phyloP scores from a whole-genome alignment of 2,797 vertebrate species.

The Pseudochirops cupreus region DNA sequence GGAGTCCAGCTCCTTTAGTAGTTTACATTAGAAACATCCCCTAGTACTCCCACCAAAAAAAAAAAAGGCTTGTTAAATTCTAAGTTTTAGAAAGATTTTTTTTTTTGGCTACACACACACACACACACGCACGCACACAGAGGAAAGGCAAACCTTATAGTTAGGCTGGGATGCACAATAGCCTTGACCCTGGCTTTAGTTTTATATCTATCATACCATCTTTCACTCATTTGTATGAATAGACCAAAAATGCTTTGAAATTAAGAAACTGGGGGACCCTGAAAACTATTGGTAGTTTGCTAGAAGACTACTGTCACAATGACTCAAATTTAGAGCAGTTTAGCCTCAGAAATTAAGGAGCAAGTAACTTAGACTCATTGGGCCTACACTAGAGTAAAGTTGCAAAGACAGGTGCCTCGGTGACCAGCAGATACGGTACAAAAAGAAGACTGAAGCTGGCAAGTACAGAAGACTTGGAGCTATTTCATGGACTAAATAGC shows the following conservation, averaged over 20 bases:
- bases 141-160: not conserved
- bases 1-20: not conserved
- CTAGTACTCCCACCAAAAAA: not conserved
- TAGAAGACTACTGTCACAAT: not conserved
- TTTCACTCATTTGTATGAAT: not conserved
- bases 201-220: not conserved
- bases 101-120: not conserved
- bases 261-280: not conserved
- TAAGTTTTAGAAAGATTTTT: not conserved
- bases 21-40: not conserved
- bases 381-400: not conserved
- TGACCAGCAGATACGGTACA: not conserved
- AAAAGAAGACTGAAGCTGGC: not conserved
- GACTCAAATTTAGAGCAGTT: not conserved
- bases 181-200: not conserved
- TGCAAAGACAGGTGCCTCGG: not conserved
- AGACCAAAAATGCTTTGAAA: not conserved
- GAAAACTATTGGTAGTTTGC: not conserved
- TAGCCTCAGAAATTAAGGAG: not conserved
- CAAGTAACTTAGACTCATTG: not conserved
- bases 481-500: not conserved
- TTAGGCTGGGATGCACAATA: not conserved
- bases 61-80: not conserved
- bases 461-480: not conserved
- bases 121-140: not conserved